Evolutionary conservation across 1,140 invertebrate species (phyloP), one percentile per base, ranked within the genome.

Genomic region (Temnothorax nylanderi): DNA sequence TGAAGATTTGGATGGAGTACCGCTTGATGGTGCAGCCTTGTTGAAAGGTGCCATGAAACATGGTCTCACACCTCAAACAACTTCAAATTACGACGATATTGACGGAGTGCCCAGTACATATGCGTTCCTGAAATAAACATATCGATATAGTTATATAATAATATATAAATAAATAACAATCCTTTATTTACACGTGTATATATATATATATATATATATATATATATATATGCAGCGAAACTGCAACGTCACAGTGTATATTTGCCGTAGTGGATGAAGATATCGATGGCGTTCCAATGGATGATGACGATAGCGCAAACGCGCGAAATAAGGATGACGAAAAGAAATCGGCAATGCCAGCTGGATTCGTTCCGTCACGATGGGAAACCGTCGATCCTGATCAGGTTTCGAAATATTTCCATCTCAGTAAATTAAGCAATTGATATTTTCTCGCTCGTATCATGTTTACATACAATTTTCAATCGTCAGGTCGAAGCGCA

Each of bases 311-410:
- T 65, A 93, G 90, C 72, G 34, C 81, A 51, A 92, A 92, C 71
- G 88, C 85, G 65, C 92, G 91, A 87, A 91, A 81, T 77, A 94
- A 94, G 87, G 93, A 93, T 49, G 93, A 94, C 21, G 93, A 94
- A 0, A 95, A 93, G 44, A 95, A 95, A 60, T 81, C 93, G 37
- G 86, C 92, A 56, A 94, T 96, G 89, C 95, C 96, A 58, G 97
- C 97, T 16, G 96, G 96, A 51, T 98, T 98, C 96, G 97, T 98
- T 56, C 98, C 98, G 10, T 99, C 98, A 0, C 98, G 98, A 93
- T 99, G 99, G 99, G 99, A 99, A 96, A 98, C 98, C 41, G 98
- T 99, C 7, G 98, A 99, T 95, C 98, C 98, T 1, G 97, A 98
- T 92, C 96, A 97, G 94, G 96, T 97, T 74, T 56, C 10, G 5